Conservation (phyloP, 1,140 invertebrate species). For the Micrasema minimum region DNA sequence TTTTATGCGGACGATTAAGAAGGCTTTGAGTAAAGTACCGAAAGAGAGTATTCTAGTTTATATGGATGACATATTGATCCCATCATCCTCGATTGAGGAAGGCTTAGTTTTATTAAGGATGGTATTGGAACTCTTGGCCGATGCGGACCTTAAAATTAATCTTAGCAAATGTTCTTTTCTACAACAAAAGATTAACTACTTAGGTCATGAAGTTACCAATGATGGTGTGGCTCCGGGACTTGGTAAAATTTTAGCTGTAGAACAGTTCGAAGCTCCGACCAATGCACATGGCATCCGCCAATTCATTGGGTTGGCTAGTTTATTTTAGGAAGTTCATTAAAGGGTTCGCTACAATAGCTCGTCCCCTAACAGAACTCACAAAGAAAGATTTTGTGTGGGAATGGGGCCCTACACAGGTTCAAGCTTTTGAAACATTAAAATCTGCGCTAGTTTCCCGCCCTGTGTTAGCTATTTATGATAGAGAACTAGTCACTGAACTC, state of each 20-base stretch:
- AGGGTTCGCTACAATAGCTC: not conserved
- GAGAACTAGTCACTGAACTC: not conserved
- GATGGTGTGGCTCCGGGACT: too few relatives aligned
- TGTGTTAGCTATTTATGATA: not conserved
- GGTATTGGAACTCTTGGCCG: not conserved
- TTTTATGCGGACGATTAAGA: conserved; percentile 1
- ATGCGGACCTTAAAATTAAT: not conserved
- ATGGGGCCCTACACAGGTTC: not conserved
- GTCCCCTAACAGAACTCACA: not conserved
- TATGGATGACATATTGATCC: not conserved
- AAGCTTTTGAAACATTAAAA: not conserved
- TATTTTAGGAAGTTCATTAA: not conserved
- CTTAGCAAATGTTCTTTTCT: not conserved
- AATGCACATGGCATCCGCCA: not conserved
- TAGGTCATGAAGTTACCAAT: too few relatives aligned
- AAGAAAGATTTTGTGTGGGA: not conserved
- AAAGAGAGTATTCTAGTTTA: not conserved
- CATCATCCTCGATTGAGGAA: not conserved
- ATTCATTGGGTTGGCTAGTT: not conserved
- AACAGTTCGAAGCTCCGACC: too few relatives aligned
- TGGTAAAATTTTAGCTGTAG: too few relatives aligned
- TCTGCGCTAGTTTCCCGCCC: not conserved
- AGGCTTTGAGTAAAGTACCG: not conserved
- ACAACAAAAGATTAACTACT: too few relatives aligned
- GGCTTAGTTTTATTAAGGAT: not conserved